phyloP scores from a whole-genome alignment of 2,797 vertebrate genomes.

The Selene dorsalis region DNA sequence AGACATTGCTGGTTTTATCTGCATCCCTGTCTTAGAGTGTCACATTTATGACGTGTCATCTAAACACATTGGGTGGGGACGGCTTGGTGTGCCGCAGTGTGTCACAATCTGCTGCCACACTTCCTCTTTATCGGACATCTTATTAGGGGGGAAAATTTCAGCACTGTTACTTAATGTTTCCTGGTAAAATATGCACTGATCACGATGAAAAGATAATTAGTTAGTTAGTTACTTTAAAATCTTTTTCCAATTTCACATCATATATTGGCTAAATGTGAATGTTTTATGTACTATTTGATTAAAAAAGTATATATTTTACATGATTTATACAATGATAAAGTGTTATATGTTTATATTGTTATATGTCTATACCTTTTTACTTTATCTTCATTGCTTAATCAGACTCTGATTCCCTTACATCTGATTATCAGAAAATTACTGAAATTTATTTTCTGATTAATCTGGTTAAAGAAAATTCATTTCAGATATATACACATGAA shows the following conservation, averaged over 20 bases:
- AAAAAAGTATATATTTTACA: neutral
- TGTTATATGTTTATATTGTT: neutral
- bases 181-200: too few species aligned
- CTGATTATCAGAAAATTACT: neutral
- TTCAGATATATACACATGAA: neutral
- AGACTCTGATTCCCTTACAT: neutral
- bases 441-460: neutral
- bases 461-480: neutral
- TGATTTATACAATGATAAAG: neutral
- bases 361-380: neutral
- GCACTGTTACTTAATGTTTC: too few species aligned
- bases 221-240: neutral
- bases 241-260: neutral
- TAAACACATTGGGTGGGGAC: neutral
- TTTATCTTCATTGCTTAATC: too few species aligned
- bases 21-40: too few species aligned
- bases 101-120: neutral
- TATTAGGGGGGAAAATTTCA: neutral
- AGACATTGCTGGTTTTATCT: neutral
- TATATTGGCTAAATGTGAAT: neutral
- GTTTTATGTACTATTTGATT: neutral
- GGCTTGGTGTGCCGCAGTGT: neutral
- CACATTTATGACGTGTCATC: neutral
- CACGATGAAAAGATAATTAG: neutral
- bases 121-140: neutral